Evolutionary conservation across 2,888 invertebrate genomes (phyloP).

Genomic region (Atethmia centrago): DNA sequence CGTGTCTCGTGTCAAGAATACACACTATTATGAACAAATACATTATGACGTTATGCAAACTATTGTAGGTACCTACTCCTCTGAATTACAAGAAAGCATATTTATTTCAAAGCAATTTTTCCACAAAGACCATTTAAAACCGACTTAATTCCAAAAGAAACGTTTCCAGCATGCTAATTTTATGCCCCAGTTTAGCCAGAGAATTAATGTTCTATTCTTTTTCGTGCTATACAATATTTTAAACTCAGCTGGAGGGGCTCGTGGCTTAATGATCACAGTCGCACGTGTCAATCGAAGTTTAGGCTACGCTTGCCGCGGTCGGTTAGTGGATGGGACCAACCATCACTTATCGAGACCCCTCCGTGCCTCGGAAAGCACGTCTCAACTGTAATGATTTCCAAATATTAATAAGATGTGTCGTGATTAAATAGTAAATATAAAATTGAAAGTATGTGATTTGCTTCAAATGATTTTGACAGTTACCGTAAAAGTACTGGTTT

Average conservation of each 20-base stretch:
- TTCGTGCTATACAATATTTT: constrained; percentile 31
- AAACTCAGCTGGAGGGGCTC: constrained; percentile 22
- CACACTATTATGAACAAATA: background rate
- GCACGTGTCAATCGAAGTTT: background rate
- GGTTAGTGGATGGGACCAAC: too few relatives aligned
- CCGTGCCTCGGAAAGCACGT: background rate
- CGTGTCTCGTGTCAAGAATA: background rate
- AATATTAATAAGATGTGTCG: too few relatives aligned
- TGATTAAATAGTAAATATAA: too few relatives aligned
- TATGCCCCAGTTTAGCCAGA: constrained; percentile 3
- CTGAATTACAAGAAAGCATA: background rate
- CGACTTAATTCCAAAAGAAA: constrained; percentile 22
- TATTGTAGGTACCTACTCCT: background rate
- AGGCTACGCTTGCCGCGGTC: background rate
- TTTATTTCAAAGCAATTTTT: background rate
- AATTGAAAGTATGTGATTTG: too few relatives aligned
- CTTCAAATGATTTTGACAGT: too few relatives aligned
- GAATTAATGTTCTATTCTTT: constrained; percentile 46
- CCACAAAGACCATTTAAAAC: constrained; percentile 6
- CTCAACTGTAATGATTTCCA: too few relatives aligned
- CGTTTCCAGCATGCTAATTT: constrained; percentile 37
- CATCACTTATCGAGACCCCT: background rate
- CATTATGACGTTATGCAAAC: background rate
- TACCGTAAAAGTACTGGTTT: too few relatives aligned
- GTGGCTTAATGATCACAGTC: background rate